A percentile compares a stretch with the other conserved stretches of the same genome.
phyloP scores from a whole-genome alignment of 2,113 vertebrate genomes.

The Pogona vitticeps region DNA sequence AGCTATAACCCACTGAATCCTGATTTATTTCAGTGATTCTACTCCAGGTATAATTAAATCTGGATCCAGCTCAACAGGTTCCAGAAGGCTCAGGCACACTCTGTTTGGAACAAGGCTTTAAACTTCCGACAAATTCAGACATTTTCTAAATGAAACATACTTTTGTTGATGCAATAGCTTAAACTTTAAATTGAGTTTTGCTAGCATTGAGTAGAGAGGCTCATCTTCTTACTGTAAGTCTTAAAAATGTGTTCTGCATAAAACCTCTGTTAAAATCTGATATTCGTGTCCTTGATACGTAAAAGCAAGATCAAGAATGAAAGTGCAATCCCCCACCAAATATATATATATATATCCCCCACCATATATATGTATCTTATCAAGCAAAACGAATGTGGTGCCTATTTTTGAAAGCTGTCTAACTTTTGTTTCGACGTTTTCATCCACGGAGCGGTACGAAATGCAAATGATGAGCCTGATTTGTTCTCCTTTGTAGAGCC shows the following conservation, averaged over 20 bases:
- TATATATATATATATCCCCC: too few species aligned
- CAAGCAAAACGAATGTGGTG: constrained; percentile 57
- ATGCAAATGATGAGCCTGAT: constrained; percentile 85
- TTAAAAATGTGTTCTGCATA: constrained; percentile 17
- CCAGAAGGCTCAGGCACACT: background rate
- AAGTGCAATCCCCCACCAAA: too few species aligned
- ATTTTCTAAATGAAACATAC: constrained; percentile 29
- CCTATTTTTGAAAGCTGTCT: constrained; percentile 79
- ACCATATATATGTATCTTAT: background rate
- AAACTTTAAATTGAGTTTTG: constrained; percentile 24
- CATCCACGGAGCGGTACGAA: constrained; percentile 67
- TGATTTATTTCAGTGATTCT: too few species aligned
- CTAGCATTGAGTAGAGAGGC: constrained; percentile 1
- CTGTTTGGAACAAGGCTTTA: background rate
- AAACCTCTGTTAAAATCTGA: constrained; percentile 15
- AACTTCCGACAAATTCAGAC: background rate
- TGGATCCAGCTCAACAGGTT: background rate
- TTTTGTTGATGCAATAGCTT: constrained; percentile 38
- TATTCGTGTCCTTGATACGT: background rate
- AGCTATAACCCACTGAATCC: background rate
- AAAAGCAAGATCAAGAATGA: background rate
- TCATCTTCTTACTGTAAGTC: constrained; percentile 26
- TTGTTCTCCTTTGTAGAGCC: constrained; percentile 95
- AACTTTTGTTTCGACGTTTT: constrained; percentile 66
- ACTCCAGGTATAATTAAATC: background rate